Evolutionary conservation across 2,113 vertebrate genomes (phyloP).

Genomic region (Narcine bancroftii): DNA sequence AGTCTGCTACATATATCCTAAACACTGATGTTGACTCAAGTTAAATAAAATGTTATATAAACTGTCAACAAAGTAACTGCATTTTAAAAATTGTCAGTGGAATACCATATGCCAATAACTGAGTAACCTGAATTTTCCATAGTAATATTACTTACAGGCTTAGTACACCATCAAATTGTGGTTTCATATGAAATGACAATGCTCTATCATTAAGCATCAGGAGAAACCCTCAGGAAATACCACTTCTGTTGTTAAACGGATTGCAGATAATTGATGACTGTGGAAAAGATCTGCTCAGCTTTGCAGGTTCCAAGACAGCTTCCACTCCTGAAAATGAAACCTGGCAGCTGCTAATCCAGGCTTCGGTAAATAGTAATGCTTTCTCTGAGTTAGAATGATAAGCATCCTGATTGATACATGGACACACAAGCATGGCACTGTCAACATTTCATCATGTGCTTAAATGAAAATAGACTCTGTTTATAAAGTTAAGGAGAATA

Average conservation of each 20-base stretch:
- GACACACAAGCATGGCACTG: background rate
- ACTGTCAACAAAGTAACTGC: background rate
- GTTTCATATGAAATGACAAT: background rate
- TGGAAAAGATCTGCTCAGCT: background rate
- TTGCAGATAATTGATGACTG: constrained; percentile 12
- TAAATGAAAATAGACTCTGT: background rate
- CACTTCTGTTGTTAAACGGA: background rate
- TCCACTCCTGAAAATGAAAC: constrained; percentile 33
- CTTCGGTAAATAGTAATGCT: constrained; percentile 9
- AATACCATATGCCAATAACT: background rate
- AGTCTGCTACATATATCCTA: background rate
- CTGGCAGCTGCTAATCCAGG: background rate
- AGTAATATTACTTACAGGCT: background rate
- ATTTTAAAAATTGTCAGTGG: constrained; percentile 3
- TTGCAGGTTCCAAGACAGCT: constrained; percentile 11
- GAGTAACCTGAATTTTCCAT: background rate
- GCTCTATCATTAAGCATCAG: background rate
- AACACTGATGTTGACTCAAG: background rate
- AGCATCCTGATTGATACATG: background rate
- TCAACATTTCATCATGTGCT: constrained; percentile 1
- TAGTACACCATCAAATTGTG: background rate
- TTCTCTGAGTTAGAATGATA: constrained; percentile 6
- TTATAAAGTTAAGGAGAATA: constrained; percentile 3
- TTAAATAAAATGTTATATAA: background rate
- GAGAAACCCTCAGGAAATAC: too few species aligned